A percentile compares a stretch with the other conserved stretches of the same genome.
Conservation (phyloP, 1,140 invertebrate genomes). For the Drosophila kikkawai region DNA sequence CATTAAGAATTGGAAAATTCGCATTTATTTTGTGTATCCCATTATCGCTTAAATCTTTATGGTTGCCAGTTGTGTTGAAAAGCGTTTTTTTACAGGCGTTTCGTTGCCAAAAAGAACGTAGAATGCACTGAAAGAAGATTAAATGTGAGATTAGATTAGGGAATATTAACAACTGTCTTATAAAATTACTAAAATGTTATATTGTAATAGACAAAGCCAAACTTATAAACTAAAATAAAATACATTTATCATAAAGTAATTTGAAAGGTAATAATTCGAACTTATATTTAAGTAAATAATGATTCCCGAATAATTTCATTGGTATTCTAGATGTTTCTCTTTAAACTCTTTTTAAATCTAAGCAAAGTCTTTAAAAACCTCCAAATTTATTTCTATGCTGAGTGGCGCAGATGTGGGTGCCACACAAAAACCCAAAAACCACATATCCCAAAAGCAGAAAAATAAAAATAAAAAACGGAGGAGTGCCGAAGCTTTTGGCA, state of each 20-base stretch:
- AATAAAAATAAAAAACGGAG: conserved; percentile 1
- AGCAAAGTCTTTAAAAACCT: conserved; percentile 8
- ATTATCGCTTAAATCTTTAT: conserved; percentile 43
- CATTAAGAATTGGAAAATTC: conserved; percentile 39
- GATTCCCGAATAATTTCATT: background rate
- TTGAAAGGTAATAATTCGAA: background rate
- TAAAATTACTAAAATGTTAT: too few species aligned
- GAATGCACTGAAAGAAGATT: conserved; percentile 4
- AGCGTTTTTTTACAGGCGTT: conserved; percentile 8
- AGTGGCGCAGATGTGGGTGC: conserved; percentile 25
- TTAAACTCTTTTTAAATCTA: background rate
- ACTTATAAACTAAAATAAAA: background rate
- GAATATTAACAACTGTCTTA: background rate
- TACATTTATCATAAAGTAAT: background rate
- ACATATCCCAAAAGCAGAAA: conserved; percentile 14
- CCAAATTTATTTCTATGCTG: conserved; percentile 1
- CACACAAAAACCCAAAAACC: conserved; percentile 11
- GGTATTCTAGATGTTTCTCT: background rate
- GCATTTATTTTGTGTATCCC: conserved; percentile 24
- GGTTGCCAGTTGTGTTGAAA: conserved; percentile 27
- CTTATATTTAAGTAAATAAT: background rate
- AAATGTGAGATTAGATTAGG: background rate
- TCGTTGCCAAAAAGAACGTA: background rate
- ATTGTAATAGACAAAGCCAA: too few species aligned
- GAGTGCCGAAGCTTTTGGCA: conserved; percentile 49